These are phyloP conservation scores for Phyllotis vaccarum DNA, from an alignment of 2,797 vertebrate species.

Conservation along the genomic window DNA sequence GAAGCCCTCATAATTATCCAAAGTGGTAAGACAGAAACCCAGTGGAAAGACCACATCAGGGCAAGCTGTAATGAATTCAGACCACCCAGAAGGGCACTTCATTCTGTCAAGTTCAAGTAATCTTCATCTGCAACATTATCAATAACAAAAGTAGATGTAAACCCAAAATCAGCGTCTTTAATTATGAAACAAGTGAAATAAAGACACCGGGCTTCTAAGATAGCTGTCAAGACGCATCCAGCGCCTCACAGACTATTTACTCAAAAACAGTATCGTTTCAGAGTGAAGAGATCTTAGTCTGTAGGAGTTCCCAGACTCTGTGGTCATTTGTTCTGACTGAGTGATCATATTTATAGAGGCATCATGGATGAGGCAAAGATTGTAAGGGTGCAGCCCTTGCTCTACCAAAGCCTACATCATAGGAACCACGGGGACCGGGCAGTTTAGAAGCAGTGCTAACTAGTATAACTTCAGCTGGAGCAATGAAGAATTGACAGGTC, in stretches of 20 bases:
- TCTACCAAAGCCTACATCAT: not conserved
- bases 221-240: not conserved
- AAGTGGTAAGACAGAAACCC: constrained; percentile 68
- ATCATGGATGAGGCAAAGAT: not conserved
- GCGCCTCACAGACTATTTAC: not conserved
- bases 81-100: constrained; percentile 77
- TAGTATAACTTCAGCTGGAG: not conserved
- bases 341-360: not conserved
- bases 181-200: constrained; percentile 36
- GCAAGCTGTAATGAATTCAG: constrained; percentile 67
- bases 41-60: constrained; percentile 71
- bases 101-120: constrained; percentile 57
- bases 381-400: not conserved
- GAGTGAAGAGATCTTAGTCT: not conserved
- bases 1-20: constrained; percentile 71
- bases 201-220: not conserved
- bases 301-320: not conserved
- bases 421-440: not conserved
- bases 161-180: constrained; percentile 29
- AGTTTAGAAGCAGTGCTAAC: not conserved
- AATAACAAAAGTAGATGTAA: constrained; percentile 63
- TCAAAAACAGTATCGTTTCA: not conserved
- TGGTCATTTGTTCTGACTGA: not conserved
- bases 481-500: not conserved
- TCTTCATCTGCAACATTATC: constrained; percentile 54